These are phyloP conservation scores for Quadriops clusia DNA, from an alignment of 2,888 invertebrate genomes.

Conservation along the genomic window DNA sequence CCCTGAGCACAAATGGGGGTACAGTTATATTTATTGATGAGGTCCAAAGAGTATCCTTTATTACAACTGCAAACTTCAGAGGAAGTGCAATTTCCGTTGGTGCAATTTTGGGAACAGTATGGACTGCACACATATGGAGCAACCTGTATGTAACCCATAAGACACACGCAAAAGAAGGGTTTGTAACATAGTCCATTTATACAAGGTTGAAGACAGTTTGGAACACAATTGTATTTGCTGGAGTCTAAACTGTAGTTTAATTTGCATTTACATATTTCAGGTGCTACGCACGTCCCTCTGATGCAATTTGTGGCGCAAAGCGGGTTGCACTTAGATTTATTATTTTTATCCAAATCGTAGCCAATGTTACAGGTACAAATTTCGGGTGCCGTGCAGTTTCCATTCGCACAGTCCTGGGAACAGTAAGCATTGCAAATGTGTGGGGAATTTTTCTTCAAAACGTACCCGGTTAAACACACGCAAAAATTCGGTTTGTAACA, in stretches of 20 bases:
- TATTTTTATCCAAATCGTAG: constrained; percentile 8
- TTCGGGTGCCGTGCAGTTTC: constrained; percentile 10
- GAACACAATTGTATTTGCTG: no score
- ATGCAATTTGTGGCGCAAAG: constrained; percentile 7
- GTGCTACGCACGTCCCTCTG: constrained; percentile 9
- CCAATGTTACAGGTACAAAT: no score
- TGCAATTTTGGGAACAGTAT: constrained; percentile 16
- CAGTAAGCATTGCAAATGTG: no score
- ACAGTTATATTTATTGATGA: constrained; percentile 8
- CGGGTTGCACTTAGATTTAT: constrained; percentile 12
- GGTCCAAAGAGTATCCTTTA: constrained; percentile 8
- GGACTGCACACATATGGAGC: constrained; percentile 21
- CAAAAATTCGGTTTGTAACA: no score
- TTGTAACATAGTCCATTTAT: constrained; percentile 24
- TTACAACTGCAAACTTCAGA: constrained; percentile 13
- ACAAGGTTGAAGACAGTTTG: no score
- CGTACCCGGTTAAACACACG: no score
- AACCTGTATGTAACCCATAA: no score
- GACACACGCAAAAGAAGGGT: no score
- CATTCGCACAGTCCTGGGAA: background rate
- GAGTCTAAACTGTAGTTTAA: constrained; percentile 2
- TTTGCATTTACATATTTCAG: constrained; percentile 9
- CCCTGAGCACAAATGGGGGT: constrained; percentile 11
- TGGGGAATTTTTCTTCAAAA: no score
- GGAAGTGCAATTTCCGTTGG: constrained; percentile 11